Conservation (phyloP, 2,797 vertebrate genomes). For the Oophaga sylvatica region DNA sequence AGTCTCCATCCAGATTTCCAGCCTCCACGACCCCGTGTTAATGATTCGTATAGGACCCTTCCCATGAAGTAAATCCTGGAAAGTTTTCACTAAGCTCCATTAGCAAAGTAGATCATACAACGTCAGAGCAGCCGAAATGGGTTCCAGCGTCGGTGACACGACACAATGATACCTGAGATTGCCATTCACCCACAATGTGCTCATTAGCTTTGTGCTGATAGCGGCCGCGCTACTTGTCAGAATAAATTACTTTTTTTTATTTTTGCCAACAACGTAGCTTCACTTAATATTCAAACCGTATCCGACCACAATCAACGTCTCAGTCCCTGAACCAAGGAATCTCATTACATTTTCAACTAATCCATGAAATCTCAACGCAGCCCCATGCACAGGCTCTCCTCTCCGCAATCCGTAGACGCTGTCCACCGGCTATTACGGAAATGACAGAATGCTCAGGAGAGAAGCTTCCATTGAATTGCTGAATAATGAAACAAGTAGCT, state of each 20-base stretch:
- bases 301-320: conserved; percentile 40
- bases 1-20: background rate
- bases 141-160: conserved; percentile 4
- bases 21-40: background rate
- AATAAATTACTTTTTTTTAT: conserved; percentile 39
- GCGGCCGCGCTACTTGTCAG: conserved; percentile 25
- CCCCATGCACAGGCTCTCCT: background rate
- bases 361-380: conserved; percentile 48
- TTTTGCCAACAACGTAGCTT: background rate
- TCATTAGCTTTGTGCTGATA: conserved; percentile 41
- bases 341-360: conserved; percentile 57
- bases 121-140: conserved; percentile 7
- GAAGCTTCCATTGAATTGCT: background rate
- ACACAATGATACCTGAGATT: conserved; percentile 35
- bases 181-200: conserved; percentile 23
- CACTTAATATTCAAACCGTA: conserved; percentile 49
- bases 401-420: background rate
- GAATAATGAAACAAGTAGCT: conserved; percentile 24
- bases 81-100: background rate
- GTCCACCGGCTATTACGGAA: conserved; percentile 32
- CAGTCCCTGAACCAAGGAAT: conserved; percentile 40
- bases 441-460: conserved; percentile 29
- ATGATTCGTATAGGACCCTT: background rate
- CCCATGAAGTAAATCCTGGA: background rate
- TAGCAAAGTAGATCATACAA: background rate